Percentiles rank a stretch among this genome's conserved stretches.
phyloP scores from a whole-genome alignment of 2,797 vertebrate species.

The Knipowitschia caucasica region DNA sequence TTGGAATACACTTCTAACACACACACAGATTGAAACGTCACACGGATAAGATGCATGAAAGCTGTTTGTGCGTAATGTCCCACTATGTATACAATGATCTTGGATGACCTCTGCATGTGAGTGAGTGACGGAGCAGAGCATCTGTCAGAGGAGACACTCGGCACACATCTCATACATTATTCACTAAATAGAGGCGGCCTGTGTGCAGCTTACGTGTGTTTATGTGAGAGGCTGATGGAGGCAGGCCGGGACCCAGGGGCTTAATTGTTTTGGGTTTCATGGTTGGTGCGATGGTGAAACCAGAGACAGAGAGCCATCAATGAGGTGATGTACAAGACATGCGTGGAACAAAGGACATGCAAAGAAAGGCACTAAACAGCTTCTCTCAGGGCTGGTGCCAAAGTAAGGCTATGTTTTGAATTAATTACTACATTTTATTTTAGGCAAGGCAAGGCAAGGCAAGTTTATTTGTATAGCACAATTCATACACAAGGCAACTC shows the following conservation, averaged over 20 bases:
- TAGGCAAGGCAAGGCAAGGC: too few relatives aligned
- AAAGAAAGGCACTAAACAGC: neutral
- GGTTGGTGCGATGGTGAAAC: constrained; percentile 39
- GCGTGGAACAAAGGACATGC: constrained; percentile 7
- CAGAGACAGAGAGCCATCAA: constrained; percentile 19
- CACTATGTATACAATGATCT: constrained; percentile 31
- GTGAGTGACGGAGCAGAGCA: constrained; percentile 68
- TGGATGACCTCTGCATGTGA: constrained; percentile 58
- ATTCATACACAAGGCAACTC: too few relatives aligned
- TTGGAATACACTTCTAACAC: too few relatives aligned
- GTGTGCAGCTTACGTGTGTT: constrained; percentile 16
- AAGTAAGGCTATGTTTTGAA: neutral
- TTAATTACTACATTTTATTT: too few relatives aligned
- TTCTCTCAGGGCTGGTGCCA: neutral
- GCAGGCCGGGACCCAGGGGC: neutral
- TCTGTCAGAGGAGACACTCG: constrained; percentile 60
- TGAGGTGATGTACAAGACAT: constrained; percentile 12
- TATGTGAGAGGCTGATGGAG: neutral
- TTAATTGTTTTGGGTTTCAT: constrained; percentile 19
- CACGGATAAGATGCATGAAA: constrained; percentile 8
- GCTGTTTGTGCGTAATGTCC: constrained; percentile 3
- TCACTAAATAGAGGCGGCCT: constrained; percentile 51
- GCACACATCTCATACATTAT: constrained; percentile 68
- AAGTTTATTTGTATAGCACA: too few relatives aligned
- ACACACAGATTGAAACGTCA: constrained; percentile 16